A percentile compares a stretch with the other conserved stretches of the same genome.
These are phyloP conservation scores for Ceratina australensis DNA, from an alignment of 1,140 invertebrate genomes.

Conservation along the genomic window DNA sequence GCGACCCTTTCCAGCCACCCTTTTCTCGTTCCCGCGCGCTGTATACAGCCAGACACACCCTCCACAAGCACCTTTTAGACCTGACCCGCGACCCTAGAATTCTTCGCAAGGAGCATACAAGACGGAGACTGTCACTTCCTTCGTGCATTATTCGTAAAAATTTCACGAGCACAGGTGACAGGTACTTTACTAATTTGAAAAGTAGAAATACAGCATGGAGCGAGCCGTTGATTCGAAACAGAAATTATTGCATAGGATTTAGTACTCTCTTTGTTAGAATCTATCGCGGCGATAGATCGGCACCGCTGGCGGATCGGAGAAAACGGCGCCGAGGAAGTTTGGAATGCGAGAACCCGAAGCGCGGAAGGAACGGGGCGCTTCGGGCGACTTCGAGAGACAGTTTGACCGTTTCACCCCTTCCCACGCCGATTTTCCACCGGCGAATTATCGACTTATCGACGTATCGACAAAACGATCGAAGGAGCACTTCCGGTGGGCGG, in stretches of 20 bases:
- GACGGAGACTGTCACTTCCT: not conserved
- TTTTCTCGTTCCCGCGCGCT: constrained; percentile 44
- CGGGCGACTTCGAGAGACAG: not conserved
- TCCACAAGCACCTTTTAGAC: constrained; percentile 5
- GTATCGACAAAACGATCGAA: constrained; percentile 15
- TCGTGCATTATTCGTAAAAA: not conserved
- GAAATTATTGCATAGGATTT: too few relatives aligned
- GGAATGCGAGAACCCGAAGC: not conserved
- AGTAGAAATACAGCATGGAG: too few relatives aligned
- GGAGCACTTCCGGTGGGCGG: not conserved
- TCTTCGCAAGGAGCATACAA: not conserved
- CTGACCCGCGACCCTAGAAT: not conserved
- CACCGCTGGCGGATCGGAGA: too few relatives aligned
- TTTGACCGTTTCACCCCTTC: not conserved
- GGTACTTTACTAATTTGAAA: too few relatives aligned
- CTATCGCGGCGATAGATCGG: not conserved
- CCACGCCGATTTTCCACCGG: too few relatives aligned
- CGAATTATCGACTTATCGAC: not conserved
- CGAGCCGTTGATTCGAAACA: too few relatives aligned
- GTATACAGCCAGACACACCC: constrained; percentile 33
- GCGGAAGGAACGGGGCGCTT: not conserved
- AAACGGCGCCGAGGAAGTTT: not conserved
- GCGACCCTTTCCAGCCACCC: constrained; percentile 48
- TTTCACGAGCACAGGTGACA: too few relatives aligned
- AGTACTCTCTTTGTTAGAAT: too few relatives aligned